Evolutionary conservation across 2,888 invertebrate genomes (phyloP).

Genomic region (Caenorhabditis wallacei): DNA sequence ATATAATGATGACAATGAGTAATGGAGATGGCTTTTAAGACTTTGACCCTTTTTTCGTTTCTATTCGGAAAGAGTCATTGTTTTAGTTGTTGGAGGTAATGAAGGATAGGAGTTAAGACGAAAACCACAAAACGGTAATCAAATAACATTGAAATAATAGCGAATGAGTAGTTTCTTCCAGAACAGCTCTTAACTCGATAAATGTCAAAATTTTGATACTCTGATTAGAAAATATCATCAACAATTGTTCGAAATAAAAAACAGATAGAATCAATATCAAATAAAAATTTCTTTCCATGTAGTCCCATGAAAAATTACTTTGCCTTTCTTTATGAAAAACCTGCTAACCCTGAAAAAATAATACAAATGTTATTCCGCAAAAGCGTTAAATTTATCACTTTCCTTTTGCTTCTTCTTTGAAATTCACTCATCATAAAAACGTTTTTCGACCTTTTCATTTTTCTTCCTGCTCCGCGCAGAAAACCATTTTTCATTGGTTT

Average conservation of each 20-base stretch:
- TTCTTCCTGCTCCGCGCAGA: not conserved
- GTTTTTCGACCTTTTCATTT: slow-evolving; percentile 3
- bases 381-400: slow-evolving; percentile 1
- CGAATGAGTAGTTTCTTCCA: too few species aligned
- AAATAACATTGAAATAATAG: not conserved
- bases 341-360: slow-evolving; percentile 4
- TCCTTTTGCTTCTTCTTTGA: not conserved
- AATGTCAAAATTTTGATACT: too few species aligned
- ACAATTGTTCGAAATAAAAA: too few species aligned
- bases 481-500: slow-evolving; percentile 42
- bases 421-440: not conserved
- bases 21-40: slow-evolving; percentile 31
- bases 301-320: not conserved
- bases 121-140: not conserved
- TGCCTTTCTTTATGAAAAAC: too few species aligned
- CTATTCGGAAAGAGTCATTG: not conserved
- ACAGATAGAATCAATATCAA: too few species aligned
- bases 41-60: slow-evolving; percentile 25
- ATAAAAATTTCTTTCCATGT: too few species aligned
- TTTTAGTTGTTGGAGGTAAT: not conserved
- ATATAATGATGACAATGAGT: slow-evolving; percentile 50
- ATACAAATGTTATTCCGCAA: slow-evolving; percentile 16
- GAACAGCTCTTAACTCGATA: too few species aligned
- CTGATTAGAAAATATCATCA: too few species aligned
- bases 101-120: not conserved